Base-by-base conservation (phyloP, 2,797 vertebrate species). In the Cyprinella venusta region DNA sequence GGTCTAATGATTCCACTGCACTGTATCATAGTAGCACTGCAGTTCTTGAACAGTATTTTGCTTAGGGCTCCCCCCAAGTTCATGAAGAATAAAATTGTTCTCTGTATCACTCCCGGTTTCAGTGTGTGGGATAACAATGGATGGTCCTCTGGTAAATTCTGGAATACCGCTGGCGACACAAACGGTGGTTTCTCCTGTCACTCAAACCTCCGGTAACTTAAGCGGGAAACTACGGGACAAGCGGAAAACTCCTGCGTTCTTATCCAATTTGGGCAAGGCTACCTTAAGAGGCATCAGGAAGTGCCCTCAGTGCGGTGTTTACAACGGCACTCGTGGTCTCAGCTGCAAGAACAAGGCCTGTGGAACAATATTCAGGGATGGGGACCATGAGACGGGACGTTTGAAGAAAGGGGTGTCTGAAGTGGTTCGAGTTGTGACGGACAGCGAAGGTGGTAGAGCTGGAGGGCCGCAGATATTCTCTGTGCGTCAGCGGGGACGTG, bases 311-410 rank as follows among this genome's bases (percentile, higher is more conserved):
- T 99, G 97, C 0, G 97, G 97, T 70, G 93, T 97, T 4, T 98
- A 97, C 92, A 99, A 98, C 0, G 97, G 97, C 84, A 98, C 97
- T 19, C 95, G 97, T 0, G 97, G 97, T 2, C 93, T 98, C 59
- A 97, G 97, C 93, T 98, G 97, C 94, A 99, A 99, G 92, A 99
- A 98, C 94, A 96, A 97, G 88, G 96, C 90, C 0, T 99, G 97
- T 0, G 97, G 97, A 1, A 91, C 96, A 0, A 93, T 97, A 18
- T 97, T 99, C 88, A 92, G 97, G 0, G 94, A 93, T 0, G 95
- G 33, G 6, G 50, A 59, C 6, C 63, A 76, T 5, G 64, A 94
- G 5, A 91, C 89, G 0, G 92, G 92, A 0, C 93, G 88, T 80
- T 90, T 93, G 69, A 96, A 92, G 83, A 93, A 87, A 36, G 91